phyloP scores from a whole-genome alignment of 2,888 invertebrate genomes.

The Iselma pallidipennis region DNA sequence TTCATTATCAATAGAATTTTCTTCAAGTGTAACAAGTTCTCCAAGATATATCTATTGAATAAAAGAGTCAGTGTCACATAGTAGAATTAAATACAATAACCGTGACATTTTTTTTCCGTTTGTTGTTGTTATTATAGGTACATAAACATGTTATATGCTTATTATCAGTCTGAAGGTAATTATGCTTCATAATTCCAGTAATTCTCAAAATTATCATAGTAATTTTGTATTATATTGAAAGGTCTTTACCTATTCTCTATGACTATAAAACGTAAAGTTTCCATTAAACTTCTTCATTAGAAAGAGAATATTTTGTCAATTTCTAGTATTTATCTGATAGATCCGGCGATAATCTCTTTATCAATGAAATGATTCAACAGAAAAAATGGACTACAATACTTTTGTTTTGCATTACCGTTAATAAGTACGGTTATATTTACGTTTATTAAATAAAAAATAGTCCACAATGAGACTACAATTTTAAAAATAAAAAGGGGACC shows the following conservation, averaged over 20 bases:
- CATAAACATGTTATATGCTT: conserved; percentile 6
- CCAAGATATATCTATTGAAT: background rate
- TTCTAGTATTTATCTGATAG: conserved; percentile 1
- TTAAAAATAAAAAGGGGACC: too few relatives aligned
- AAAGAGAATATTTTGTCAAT: conserved; percentile 11
- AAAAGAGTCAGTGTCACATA: conserved; percentile 5
- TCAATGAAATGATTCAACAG: conserved; percentile 32
- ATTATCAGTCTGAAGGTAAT: conserved; percentile 12
- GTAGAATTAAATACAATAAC: background rate
- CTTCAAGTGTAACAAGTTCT: conserved; percentile 6
- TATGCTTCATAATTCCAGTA: conserved; percentile 2
- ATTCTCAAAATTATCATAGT: background rate
- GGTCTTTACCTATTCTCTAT: too few relatives aligned
- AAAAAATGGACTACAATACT: conserved; percentile 25
- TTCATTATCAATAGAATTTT: conserved; percentile 11
- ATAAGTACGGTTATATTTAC: conserved; percentile 40
- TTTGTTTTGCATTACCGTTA: conserved; percentile 37
- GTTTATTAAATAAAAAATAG: conserved; percentile 32
- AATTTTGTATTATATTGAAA: background rate
- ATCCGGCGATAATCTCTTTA: conserved; percentile 10
- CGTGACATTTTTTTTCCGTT: conserved; percentile 19
- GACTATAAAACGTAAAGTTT: too few relatives aligned
- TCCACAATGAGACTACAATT: conserved; percentile 6
- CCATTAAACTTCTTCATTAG: too few relatives aligned
- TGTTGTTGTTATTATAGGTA: conserved; percentile 2